Evolutionary conservation across 92 coral and sea anemone genomes (phyloP).

Genomic region (Paramuricea clavata): DNA sequence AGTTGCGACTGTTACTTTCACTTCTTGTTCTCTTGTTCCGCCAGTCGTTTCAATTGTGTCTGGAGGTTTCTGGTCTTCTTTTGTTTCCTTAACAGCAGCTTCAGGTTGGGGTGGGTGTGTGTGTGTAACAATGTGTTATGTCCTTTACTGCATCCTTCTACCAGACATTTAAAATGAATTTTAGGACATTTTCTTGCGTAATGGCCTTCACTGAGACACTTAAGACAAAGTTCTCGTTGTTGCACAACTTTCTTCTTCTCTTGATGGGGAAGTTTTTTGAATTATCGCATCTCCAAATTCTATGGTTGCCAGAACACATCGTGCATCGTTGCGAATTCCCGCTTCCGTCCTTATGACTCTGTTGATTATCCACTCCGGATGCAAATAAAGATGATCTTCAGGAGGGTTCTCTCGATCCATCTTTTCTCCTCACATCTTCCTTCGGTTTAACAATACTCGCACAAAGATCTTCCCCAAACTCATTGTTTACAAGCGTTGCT

Average conservation of each 20-base stretch:
- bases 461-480: constrained; percentile 79
- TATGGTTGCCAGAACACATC: constrained; percentile 56
- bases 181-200: constrained; percentile 59
- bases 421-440: constrained; percentile 30
- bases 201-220: constrained; percentile 71
- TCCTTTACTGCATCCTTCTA: constrained; percentile 55
- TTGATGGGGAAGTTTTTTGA: constrained; percentile 44
- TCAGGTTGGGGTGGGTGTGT: constrained; percentile 41
- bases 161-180: constrained; percentile 60
- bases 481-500: constrained; percentile 76
- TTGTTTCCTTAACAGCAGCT: no score
- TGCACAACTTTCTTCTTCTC: constrained; percentile 51
- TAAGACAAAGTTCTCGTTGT: constrained; percentile 64
- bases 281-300: constrained; percentile 75
- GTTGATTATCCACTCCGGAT: neutral
- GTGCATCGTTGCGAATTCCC: constrained; percentile 53
- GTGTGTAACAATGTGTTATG: constrained; percentile 74
- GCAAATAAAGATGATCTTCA: constrained; percentile 9
- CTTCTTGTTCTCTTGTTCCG: no score
- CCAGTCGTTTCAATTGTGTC: no score
- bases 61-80: no score
- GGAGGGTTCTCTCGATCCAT: constrained; percentile 10
- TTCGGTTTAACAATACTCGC: constrained; percentile 52
- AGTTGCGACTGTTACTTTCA: no score
- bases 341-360: neutral